phyloP scores from a whole-genome alignment of 2,113 vertebrate species.

The Ginglymostoma cirratum region DNA sequence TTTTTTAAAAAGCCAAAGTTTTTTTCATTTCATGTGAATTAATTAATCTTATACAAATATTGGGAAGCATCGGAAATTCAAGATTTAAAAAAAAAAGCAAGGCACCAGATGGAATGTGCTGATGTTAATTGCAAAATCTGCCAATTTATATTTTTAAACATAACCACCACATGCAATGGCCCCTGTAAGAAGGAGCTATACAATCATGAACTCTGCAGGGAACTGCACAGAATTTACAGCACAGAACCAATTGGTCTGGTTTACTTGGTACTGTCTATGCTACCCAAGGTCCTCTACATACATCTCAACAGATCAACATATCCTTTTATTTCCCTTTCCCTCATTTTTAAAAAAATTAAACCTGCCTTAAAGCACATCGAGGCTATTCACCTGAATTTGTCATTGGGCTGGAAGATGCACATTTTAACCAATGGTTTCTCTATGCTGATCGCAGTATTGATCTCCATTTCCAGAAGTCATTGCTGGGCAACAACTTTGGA shows the following conservation, averaged over 20 bases:
- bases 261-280: too few relatives aligned
- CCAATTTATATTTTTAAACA: background rate
- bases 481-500: too few relatives aligned
- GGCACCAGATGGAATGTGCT: too few relatives aligned
- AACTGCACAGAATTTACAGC: background rate
- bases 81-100: background rate
- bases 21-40: background rate
- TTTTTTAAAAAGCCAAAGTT: background rate
- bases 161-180: background rate
- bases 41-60: background rate
- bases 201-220: background rate
- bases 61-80: background rate
- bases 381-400: too few relatives aligned
- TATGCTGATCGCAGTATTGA: too few relatives aligned
- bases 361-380: background rate
- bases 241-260: background rate
- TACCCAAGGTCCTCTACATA: too few relatives aligned
- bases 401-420: too few relatives aligned
- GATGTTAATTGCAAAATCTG: background rate
- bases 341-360: too few relatives aligned
- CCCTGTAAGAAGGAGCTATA: background rate
- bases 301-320: too few relatives aligned
- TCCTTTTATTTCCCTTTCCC: background rate
- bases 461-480: too few relatives aligned
- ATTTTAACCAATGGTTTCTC: too few relatives aligned